Evolutionary conservation across 2,888 invertebrate species (phyloP).

Genomic region (Vannuccia rotundouncinata): DNA sequence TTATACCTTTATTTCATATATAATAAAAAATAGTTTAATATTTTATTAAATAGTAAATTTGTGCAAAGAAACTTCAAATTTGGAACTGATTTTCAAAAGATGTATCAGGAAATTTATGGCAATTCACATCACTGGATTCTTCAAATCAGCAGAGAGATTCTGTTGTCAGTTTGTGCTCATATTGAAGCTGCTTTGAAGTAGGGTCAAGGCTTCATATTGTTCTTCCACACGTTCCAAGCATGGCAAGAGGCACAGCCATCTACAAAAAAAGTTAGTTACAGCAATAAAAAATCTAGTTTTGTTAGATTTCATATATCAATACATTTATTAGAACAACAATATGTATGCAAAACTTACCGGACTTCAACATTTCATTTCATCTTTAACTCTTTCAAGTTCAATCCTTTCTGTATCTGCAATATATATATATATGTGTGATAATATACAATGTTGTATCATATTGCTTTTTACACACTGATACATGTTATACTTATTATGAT

Average conservation of each 20-base stretch:
- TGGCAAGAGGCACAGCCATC: neutral
- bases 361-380: neutral
- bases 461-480: no score
- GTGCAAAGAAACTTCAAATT: neutral
- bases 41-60: no score
- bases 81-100: neutral
- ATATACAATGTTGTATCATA: neutral
- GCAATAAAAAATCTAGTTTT: neutral
- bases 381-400: neutral
- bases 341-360: neutral
- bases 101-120: neutral
- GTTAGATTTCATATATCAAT: neutral
- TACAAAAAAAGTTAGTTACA: neutral
- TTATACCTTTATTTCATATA: no score
- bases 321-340: neutral
- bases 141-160: neutral
- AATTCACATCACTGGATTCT: neutral
- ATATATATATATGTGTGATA: neutral
- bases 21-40: no score
- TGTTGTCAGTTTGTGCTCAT: neutral
- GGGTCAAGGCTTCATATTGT: neutral
- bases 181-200: neutral
- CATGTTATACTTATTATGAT: neutral
- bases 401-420: neutral
- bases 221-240: neutral